A percentile compares a stretch with the other conserved stretches of the same genome.
These are phyloP conservation scores for Lichenostomus cassidix DNA, from an alignment of 2,113 vertebrate species.

Conservation along the genomic window DNA sequence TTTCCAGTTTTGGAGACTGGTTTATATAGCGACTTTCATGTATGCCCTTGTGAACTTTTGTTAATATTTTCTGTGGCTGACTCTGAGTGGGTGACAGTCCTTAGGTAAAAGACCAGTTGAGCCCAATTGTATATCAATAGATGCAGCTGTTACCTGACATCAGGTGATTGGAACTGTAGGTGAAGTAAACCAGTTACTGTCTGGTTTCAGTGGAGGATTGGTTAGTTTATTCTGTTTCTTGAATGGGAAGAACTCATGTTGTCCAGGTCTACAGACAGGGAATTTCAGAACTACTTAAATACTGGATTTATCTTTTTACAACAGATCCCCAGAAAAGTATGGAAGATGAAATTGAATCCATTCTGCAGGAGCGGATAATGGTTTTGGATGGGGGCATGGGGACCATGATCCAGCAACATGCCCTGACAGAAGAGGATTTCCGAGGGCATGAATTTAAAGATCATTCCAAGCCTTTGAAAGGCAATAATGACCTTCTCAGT, in stretches of 20 bases:
- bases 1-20: not conserved
- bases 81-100: not conserved
- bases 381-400: constrained; percentile 97
- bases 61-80: not conserved
- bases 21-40: not conserved
- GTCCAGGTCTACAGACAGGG: not conserved
- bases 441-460: constrained; percentile 86
- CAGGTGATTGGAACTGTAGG: not conserved
- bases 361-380: constrained; percentile 87
- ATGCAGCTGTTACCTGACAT: not conserved
- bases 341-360: constrained; percentile 77
- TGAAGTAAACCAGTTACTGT: not conserved
- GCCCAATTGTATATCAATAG: not conserved
- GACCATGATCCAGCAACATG: constrained; percentile 91
- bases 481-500: constrained; percentile 95
- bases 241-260: not conserved
- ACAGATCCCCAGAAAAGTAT: constrained; percentile 22
- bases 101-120: not conserved
- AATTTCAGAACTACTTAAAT: not conserved
- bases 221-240: not conserved
- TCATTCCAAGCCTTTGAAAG: constrained; percentile 84
- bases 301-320: not conserved
- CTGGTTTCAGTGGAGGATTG: not conserved
- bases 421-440: constrained; percentile 85
- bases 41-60: not conserved